Conservation (phyloP, 2,888 invertebrate genomes). For the Balanococcus diminutus region DNA sequence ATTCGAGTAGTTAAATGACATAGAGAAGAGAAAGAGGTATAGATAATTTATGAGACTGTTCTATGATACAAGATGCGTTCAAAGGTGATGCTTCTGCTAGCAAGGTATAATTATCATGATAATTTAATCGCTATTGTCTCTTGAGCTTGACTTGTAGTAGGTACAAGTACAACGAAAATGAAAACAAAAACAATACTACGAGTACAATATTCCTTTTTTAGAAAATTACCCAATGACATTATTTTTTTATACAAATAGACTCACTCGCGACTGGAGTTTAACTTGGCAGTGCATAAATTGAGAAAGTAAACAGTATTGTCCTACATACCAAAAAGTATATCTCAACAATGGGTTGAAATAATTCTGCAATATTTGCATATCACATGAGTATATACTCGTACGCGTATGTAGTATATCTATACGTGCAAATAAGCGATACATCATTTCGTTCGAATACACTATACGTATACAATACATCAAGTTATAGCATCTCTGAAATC, state of each 20-base stretch:
- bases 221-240: conserved; percentile 1
- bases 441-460: neutral
- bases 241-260: neutral
- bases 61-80: neutral
- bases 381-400: neutral
- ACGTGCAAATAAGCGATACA: neutral
- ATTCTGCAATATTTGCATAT: neutral
- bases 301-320: neutral
- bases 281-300: neutral
- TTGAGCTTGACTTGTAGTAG: no score
- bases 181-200: neutral
- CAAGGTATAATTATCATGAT: neutral
- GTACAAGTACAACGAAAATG: neutral
- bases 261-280: neutral
- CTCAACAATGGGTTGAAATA: neutral
- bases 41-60: no score
- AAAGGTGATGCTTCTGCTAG: neutral
- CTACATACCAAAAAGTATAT: neutral
- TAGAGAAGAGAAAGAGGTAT: no score
- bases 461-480: no score
- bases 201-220: neutral
- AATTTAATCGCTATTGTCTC: neutral
- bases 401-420: neutral
- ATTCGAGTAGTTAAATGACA: no score
- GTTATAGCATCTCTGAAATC: neutral